Conservation (phyloP, 2,113 vertebrate species). For the Pseudonaja textilis region DNA sequence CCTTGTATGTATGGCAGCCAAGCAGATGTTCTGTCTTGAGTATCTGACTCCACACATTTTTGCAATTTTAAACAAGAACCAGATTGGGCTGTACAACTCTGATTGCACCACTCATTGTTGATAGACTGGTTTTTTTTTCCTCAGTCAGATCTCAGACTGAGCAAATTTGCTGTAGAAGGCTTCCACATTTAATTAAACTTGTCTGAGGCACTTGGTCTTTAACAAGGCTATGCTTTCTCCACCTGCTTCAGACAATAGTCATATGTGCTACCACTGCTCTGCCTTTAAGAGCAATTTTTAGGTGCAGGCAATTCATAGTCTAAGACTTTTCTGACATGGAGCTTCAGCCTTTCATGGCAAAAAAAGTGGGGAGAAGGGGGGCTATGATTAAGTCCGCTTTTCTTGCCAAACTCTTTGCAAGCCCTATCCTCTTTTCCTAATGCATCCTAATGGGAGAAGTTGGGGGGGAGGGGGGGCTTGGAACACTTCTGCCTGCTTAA, state of each 20-base stretch:
- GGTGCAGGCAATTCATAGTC: not conserved
- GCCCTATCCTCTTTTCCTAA: not conserved
- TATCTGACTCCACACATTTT: not conserved
- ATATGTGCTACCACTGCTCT: not conserved
- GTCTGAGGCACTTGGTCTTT: not conserved
- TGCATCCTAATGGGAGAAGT: not conserved
- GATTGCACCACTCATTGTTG: not conserved
- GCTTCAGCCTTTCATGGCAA: not conserved
- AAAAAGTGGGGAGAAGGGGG: not conserved
- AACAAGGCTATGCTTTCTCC: conserved; percentile 27
- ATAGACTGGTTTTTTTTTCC: not conserved
- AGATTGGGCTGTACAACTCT: not conserved
- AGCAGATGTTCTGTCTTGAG: not conserved
- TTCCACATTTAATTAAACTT: not conserved
- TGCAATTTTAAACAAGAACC: not conserved
- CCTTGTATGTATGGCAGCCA: not conserved
- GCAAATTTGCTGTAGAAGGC: not conserved
- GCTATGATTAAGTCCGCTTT: not conserved
- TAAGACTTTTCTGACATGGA: not conserved
- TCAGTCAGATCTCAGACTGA: not conserved
- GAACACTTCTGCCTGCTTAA: not conserved
- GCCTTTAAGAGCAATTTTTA: not conserved
- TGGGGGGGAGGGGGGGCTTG: not conserved
- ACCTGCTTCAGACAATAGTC: not conserved
- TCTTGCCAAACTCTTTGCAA: not conserved